phyloP scores from a whole-genome alignment of 2,888 invertebrate species.

The Drosophila atripex region DNA sequence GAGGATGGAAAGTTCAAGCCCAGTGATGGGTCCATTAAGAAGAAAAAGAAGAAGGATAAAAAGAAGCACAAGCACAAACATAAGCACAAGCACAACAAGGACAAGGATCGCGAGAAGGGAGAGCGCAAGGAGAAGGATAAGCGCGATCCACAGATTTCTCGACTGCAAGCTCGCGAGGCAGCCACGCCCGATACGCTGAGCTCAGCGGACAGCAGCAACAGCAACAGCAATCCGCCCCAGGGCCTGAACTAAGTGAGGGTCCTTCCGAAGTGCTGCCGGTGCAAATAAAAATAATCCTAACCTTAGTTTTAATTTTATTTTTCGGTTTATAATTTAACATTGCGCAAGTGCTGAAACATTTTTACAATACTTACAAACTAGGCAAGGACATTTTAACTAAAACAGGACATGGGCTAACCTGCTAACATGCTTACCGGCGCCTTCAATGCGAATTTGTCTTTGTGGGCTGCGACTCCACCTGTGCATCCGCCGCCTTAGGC shows the following conservation, averaged over 20 bases:
- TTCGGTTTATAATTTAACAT: conserved; percentile 70
- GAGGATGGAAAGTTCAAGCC: conserved; percentile 84
- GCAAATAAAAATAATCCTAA: background rate
- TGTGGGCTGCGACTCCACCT: conserved; percentile 23
- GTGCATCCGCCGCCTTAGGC: conserved; percentile 52
- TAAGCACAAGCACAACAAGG: conserved; percentile 91
- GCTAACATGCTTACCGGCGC: background rate
- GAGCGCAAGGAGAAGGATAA: conserved; percentile 85
- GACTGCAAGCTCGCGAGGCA: conserved; percentile 81
- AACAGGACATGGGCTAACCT: conserved; percentile 42
- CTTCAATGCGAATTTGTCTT: conserved; percentile 42
- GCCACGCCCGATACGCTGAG: conserved; percentile 84
- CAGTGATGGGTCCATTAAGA: conserved; percentile 85
- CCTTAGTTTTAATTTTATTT: conserved; percentile 15
- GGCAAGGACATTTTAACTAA: conserved; percentile 69
- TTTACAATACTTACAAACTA: conserved; percentile 76
- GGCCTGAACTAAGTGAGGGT: background rate
- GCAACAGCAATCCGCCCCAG: conserved; percentile 82
- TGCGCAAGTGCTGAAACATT: conserved; percentile 68
- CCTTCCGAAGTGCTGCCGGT: background rate
- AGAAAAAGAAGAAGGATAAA: conserved; percentile 91
- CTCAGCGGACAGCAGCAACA: conserved; percentile 83
- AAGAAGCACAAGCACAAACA: conserved; percentile 92
- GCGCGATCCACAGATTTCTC: conserved; percentile 81
- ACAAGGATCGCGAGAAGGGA: conserved; percentile 83